Conservation (phyloP, 2,888 invertebrate genomes). For the Zele albiditarsus region DNA sequence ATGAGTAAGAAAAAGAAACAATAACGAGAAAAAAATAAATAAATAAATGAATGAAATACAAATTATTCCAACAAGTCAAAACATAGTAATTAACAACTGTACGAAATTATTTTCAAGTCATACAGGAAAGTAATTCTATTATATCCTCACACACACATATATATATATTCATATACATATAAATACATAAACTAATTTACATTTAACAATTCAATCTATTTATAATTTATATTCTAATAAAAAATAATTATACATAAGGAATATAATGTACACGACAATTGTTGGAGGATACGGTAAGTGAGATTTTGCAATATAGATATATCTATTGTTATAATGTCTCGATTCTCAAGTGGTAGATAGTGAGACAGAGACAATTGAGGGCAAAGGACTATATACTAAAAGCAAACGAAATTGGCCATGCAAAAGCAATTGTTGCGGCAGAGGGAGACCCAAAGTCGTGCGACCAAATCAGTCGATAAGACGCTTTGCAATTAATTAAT, state of each 20-base stretch:
- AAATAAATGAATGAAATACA: neutral
- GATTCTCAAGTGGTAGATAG: neutral
- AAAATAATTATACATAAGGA: neutral
- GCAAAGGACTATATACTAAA: slow-evolving; percentile 8
- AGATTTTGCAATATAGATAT: neutral
- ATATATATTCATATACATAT: neutral
- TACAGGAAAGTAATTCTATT: neutral
- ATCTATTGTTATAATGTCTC: slow-evolving; percentile 4
- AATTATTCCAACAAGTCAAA: neutral
- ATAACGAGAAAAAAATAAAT: too few species aligned
- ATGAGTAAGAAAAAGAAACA: neutral
- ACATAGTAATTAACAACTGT: neutral
- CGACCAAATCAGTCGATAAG: slow-evolving; percentile 55
- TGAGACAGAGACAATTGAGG: slow-evolving; percentile 27
- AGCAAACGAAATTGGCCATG: slow-evolving; percentile 49
- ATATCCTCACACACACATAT: neutral
- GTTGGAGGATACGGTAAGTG: neutral
- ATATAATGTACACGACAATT: neutral
- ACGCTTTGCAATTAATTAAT: slow-evolving; percentile 54
- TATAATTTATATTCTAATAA: neutral
- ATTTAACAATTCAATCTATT: slow-evolving; percentile 2
- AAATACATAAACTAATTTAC: neutral
- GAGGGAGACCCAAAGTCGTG: slow-evolving; percentile 50
- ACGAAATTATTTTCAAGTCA: neutral
- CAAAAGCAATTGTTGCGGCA: slow-evolving; percentile 47